Evolutionary conservation across 2,888 invertebrate species (phyloP).

Genomic region (Cheilosia grossa): DNA sequence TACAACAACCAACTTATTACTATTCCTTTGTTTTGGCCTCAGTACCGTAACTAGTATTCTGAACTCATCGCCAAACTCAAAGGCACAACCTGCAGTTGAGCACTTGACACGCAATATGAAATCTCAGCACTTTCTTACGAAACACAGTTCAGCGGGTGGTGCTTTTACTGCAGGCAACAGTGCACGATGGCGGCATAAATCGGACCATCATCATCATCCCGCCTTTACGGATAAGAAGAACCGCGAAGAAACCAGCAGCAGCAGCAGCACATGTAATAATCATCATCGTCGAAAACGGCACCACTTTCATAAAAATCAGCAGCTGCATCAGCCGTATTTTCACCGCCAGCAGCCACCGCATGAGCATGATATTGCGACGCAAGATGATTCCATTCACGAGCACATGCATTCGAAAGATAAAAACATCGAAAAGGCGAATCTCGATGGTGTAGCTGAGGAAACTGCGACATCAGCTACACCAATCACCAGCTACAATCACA

Average conservation of each 20-base stretch:
- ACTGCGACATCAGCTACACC: slow-evolving; percentile 36
- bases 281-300: slow-evolving; percentile 62
- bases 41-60: slow-evolving; percentile 51
- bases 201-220: slow-evolving; percentile 53
- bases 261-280: slow-evolving; percentile 21
- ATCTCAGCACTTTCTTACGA: slow-evolving; percentile 34
- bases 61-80: slow-evolving; percentile 30
- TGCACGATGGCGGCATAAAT: slow-evolving; percentile 42
- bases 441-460: background rate
- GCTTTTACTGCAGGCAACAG: background rate
- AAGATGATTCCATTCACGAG: slow-evolving; percentile 11
- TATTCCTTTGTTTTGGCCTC: slow-evolving; percentile 52
- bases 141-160: slow-evolving; percentile 29
- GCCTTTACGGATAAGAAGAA: slow-evolving; percentile 53
- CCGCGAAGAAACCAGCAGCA: slow-evolving; percentile 20
- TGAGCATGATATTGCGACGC: slow-evolving; percentile 7
- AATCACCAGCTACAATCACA: slow-evolving; percentile 14
- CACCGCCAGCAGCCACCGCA: slow-evolving; percentile 10
- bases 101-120: slow-evolving; percentile 41
- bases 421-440: slow-evolving; percentile 3
- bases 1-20: slow-evolving; percentile 31
- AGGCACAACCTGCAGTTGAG: slow-evolving; percentile 26
- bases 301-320: slow-evolving; percentile 53
- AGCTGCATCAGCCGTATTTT: slow-evolving; percentile 14
- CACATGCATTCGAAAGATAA: slow-evolving; percentile 8